A percentile compares a stretch with the other conserved stretches of the same genome.
Conservation (phyloP, 2,888 invertebrate genomes). For the Cryptus viduatorius region DNA sequence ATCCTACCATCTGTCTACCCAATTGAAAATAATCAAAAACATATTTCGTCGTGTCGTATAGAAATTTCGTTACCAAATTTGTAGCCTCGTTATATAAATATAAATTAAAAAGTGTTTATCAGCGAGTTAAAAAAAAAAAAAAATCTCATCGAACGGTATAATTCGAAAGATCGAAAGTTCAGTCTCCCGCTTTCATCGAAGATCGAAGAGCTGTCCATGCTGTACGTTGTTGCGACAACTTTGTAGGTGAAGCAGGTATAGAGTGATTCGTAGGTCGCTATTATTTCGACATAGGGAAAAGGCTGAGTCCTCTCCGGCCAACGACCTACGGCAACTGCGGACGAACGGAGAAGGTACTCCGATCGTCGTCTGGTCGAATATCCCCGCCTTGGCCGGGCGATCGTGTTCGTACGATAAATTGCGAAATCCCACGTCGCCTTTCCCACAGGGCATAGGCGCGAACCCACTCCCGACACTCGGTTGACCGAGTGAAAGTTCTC, state of each 20-base stretch:
- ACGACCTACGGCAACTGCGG: slow-evolving; percentile 70
- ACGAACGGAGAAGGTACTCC: slow-evolving; percentile 52
- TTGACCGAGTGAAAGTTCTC: slow-evolving; percentile 62
- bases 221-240: slow-evolving; percentile 6
- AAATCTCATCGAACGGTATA: neutral
- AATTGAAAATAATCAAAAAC: too few species aligned
- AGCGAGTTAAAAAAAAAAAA: neutral
- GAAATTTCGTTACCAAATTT: neutral
- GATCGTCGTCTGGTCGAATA: slow-evolving; percentile 59
- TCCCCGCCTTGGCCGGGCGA: slow-evolving; percentile 60
- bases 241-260: neutral
- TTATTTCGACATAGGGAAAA: slow-evolving; percentile 57
- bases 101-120: neutral
- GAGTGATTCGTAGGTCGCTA: slow-evolving; percentile 36
- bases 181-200: neutral
- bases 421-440: slow-evolving; percentile 49
- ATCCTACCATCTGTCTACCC: too few species aligned
- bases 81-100: neutral
- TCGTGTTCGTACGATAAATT: slow-evolving; percentile 71
- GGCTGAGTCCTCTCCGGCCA: slow-evolving; percentile 58
- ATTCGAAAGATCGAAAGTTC: slow-evolving; percentile 2
- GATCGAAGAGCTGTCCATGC: neutral
- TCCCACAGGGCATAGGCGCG: slow-evolving; percentile 8
- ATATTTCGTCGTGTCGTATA: neutral
- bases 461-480: slow-evolving; percentile 20